Evolutionary conservation across 2,797 vertebrate genomes (phyloP).

Genomic region (Spinus pinus): DNA sequence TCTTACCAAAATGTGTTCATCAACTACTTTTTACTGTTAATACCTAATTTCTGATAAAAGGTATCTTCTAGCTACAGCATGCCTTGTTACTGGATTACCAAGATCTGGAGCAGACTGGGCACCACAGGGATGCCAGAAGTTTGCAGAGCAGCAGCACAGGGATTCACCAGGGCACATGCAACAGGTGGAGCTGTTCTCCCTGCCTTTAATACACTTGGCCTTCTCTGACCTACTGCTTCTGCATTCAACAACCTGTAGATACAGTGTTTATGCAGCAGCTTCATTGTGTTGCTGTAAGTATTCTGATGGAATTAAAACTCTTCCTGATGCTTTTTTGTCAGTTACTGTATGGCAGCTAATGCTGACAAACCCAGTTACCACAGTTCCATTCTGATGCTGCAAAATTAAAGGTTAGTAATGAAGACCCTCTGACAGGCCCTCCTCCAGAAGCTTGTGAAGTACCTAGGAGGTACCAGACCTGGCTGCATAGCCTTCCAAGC

Average conservation of each 20-base stretch:
- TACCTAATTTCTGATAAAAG: neutral
- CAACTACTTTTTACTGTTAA: neutral
- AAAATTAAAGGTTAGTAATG: rapidly evolving
- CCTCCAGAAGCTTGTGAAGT: neutral
- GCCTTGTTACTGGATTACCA: neutral
- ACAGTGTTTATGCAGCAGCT: neutral
- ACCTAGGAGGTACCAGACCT: neutral
- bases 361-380: rapidly evolving
- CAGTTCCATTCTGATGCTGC: neutral
- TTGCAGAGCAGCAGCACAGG: neutral
- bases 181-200: rapidly evolving
- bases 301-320: neutral
- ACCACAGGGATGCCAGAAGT: neutral
- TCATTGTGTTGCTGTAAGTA: rapidly evolving
- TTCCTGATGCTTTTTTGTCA: neutral
- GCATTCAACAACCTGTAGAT: neutral
- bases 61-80: neutral
- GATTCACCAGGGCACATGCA: rapidly evolving
- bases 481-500: neutral
- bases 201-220: neutral
- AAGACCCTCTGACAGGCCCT: neutral
- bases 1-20: neutral
- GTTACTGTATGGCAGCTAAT: neutral
- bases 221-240: neutral
- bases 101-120: neutral